Conservation (phyloP, 1,140 invertebrate species). For the Drosophila sp. region DNA sequence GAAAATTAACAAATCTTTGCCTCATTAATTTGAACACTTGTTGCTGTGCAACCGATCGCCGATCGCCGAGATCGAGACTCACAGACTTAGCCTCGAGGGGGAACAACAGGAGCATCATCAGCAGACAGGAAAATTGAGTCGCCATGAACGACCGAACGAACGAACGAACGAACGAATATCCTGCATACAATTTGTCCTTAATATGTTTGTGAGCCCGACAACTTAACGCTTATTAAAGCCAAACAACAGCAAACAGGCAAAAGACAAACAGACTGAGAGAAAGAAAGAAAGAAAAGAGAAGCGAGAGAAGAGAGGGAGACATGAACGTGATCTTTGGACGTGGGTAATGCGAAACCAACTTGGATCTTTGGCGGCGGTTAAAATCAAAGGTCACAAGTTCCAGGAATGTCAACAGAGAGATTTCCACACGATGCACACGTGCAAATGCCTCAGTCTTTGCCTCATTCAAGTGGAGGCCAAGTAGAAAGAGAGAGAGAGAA, state of each 20-base stretch:
- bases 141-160: conserved; percentile 18
- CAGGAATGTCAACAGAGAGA: conserved; percentile 80
- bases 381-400: conserved; percentile 66
- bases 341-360: conserved; percentile 71
- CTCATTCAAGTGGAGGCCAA: conserved; percentile 58
- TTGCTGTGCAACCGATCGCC: conserved; percentile 23
- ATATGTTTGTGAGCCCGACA: conserved; percentile 59
- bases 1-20: conserved; percentile 79
- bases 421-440: conserved; percentile 79
- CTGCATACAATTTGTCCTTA: conserved; percentile 58
- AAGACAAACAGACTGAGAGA: neutral
- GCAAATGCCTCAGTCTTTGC: conserved; percentile 41
- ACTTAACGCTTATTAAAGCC: conserved; percentile 79
- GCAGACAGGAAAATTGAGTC: conserved; percentile 59
- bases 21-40: conserved; percentile 79
- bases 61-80: conserved; percentile 34
- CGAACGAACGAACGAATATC: neutral
- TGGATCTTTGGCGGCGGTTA: conserved; percentile 43
- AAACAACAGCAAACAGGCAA: conserved; percentile 20
- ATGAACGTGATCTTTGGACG: conserved; percentile 38
- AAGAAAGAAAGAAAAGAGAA: neutral
- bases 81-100: neutral
- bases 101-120: conserved; percentile 12
- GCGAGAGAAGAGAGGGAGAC: conserved; percentile 6
- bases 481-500: conserved; percentile 5